Conservation (phyloP, 2,888 invertebrate species). For the Furcula furcula region DNA sequence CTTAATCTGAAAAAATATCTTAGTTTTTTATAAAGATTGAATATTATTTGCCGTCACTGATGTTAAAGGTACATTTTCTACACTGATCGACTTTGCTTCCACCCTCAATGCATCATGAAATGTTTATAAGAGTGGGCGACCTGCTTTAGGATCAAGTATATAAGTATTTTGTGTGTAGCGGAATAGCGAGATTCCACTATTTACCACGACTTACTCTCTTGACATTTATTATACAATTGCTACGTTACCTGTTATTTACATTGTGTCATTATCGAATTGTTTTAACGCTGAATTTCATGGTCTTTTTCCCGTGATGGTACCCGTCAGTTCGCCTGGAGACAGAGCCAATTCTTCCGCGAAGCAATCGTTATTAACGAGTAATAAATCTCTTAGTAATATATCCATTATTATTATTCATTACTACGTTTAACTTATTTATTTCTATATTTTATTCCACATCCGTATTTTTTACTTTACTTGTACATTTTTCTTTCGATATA, state of each 20-base stretch:
- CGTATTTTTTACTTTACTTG: constrained; percentile 41
- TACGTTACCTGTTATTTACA: constrained; percentile 4
- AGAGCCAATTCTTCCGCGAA: constrained; percentile 98
- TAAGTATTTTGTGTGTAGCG: no score
- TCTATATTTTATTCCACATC: constrained; percentile 62
- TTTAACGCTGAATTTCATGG: constrained; percentile 66
- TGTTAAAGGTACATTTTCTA: no score
- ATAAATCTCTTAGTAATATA: constrained; percentile 82
- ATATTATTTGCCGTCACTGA: no score
- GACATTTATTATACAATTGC: not conserved
- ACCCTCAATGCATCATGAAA: no score
- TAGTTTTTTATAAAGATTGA: no score
- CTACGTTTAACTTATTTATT: constrained; percentile 60
- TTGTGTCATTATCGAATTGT: constrained; percentile 21
- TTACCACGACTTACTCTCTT: not conserved
- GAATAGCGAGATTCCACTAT: no score
- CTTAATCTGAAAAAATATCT: no score
- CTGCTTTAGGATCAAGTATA: no score
- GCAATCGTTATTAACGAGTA: constrained; percentile 95
- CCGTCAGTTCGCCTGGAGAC: constrained; percentile 94
- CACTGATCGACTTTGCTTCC: no score
- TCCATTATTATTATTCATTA: constrained; percentile 76
- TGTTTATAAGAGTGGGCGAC: no score
- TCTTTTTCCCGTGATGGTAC: constrained; percentile 66
- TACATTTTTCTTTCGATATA: constrained; percentile 28